Evolutionary conservation across 2,797 vertebrate genomes (phyloP).

Genomic region (Furcifer pardalis): DNA sequence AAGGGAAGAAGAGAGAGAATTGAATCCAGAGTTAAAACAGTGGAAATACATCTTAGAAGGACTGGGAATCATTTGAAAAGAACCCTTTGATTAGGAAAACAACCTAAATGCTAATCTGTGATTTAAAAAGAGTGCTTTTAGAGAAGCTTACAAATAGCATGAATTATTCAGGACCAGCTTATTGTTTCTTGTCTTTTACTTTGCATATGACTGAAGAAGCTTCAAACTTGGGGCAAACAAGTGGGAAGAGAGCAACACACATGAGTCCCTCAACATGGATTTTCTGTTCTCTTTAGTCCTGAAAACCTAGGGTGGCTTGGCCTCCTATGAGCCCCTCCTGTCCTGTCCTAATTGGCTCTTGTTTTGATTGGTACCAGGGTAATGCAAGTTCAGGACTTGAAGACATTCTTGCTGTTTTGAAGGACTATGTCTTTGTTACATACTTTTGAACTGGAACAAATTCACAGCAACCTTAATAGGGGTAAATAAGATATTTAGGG

Average conservation of each 20-base stretch:
- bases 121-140: slow-evolving; percentile 72
- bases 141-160: slow-evolving; percentile 69
- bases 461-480: too few species aligned
- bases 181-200: slow-evolving; percentile 60
- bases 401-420: neutral
- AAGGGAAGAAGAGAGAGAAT: slow-evolving; percentile 11
- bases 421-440: neutral
- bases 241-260: slow-evolving; percentile 35
- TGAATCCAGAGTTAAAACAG: slow-evolving; percentile 52
- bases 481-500: too few species aligned
- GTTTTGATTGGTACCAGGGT: neutral
- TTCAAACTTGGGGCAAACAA: slow-evolving; percentile 50
- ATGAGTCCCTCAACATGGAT: slow-evolving; percentile 38
- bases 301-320: slow-evolving; percentile 9
- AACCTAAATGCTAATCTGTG: slow-evolving; percentile 70
- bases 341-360: neutral
- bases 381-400: neutral
- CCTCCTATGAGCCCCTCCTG: slow-evolving; percentile 35
- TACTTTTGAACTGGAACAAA: too few species aligned
- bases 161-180: slow-evolving; percentile 73
- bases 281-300: slow-evolving; percentile 43
- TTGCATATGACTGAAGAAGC: slow-evolving; percentile 50
- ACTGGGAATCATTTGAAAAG: slow-evolving; percentile 51
- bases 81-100: slow-evolving; percentile 69
- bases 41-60: slow-evolving; percentile 52